Conservation (phyloP, 2,113 vertebrate genomes). For the Podocnemis expansa region DNA sequence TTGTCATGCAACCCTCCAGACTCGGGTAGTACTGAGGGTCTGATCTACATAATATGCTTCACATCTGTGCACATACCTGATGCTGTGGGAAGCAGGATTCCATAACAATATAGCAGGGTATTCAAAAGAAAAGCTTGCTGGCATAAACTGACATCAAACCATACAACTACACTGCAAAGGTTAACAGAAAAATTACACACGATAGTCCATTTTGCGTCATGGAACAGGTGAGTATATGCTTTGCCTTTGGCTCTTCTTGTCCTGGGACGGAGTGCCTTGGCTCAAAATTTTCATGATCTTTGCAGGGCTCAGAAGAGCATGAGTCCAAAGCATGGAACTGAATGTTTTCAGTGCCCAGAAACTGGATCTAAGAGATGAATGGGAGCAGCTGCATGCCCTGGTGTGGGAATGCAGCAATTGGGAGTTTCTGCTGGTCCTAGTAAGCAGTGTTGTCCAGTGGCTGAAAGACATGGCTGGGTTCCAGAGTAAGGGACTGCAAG, state of each 20-base stretch:
- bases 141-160: too few species aligned
- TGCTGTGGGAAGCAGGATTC: too few species aligned
- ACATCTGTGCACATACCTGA: too few species aligned
- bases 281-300: neutral
- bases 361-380: neutral
- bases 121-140: too few species aligned
- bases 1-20: too few species aligned
- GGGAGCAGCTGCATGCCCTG: neutral
- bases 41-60: too few species aligned
- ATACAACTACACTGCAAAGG: too few species aligned
- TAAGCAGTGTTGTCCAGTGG: neutral
- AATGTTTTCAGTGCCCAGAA: neutral
- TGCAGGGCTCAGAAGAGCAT: neutral
- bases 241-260: neutral
- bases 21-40: too few species aligned
- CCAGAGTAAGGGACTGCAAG: neutral
- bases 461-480: neutral
- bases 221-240: neutral
- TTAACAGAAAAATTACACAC: too few species aligned
- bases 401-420: neutral
- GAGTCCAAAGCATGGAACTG: neutral
- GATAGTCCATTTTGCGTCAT: too few species aligned
- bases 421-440: neutral
- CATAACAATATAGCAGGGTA: too few species aligned
- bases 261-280: neutral